These are phyloP conservation scores for Gadopsis marmoratus DNA, from an alignment of 2,797 vertebrate species.

Conservation along the genomic window DNA sequence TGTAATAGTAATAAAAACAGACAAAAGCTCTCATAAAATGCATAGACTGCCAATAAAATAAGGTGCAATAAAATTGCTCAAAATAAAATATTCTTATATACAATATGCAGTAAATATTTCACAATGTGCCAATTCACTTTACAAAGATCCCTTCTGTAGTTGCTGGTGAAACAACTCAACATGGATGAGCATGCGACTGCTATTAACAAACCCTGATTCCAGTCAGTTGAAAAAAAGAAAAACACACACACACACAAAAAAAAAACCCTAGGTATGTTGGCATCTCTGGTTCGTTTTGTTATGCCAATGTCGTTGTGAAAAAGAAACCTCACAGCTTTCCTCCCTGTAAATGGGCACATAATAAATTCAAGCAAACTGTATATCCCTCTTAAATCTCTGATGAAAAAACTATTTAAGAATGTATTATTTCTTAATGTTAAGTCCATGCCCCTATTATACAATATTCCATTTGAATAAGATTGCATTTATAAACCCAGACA, in stretches of 20 bases:
- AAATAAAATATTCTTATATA: constrained; percentile 83
- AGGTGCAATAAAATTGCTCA: constrained; percentile 79
- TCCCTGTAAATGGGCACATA: constrained; percentile 54
- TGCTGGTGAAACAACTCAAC: constrained; percentile 74
- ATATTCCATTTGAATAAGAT: constrained; percentile 71
- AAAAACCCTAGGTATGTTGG: constrained; percentile 36
- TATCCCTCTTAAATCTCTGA: constrained; percentile 75
- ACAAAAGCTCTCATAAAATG: constrained; percentile 78
- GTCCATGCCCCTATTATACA: constrained; percentile 66
- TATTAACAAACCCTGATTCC: constrained; percentile 76
- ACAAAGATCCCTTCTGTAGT: constrained; percentile 80
- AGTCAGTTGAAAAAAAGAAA: constrained; percentile 58
- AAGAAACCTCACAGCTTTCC: constrained; percentile 66
- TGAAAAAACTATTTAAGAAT: constrained; percentile 57
- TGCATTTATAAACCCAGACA: constrained; percentile 66
- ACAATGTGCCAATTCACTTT: constrained; percentile 75
- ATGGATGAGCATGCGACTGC: constrained; percentile 55
- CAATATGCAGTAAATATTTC: constrained; percentile 77
- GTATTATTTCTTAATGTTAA: constrained; percentile 60
- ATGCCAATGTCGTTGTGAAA: constrained; percentile 51
- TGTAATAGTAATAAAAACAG: constrained; percentile 65
- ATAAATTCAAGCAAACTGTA: constrained; percentile 66
- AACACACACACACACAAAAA: background rate
- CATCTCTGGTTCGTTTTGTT: constrained; percentile 53
- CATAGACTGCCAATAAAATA: constrained; percentile 81